Conservation (phyloP, 2,888 invertebrate genomes). For the Machimus atricapillus region DNA sequence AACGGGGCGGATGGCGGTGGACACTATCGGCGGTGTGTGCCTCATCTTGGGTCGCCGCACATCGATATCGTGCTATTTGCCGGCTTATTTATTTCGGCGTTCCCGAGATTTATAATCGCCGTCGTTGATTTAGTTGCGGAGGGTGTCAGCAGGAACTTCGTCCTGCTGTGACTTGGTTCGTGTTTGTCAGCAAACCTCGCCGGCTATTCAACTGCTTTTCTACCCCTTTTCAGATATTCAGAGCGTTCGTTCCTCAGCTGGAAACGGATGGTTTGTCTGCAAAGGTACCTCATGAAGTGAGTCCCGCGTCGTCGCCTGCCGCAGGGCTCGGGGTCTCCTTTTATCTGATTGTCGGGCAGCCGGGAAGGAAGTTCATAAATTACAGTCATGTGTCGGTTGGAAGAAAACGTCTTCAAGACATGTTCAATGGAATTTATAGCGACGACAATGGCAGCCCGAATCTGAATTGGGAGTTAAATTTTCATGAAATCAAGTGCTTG, state of each 20-base stretch:
- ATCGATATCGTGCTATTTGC: constrained; percentile 38
- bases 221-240: constrained; percentile 6
- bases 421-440: constrained; percentile 46
- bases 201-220: neutral
- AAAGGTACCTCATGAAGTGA: neutral
- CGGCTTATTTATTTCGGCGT: constrained; percentile 45
- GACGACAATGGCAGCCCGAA: constrained; percentile 44
- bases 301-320: neutral
- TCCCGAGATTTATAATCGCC: constrained; percentile 46
- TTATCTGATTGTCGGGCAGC: constrained; percentile 45
- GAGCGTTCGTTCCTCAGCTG: neutral
- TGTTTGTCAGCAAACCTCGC: constrained; percentile 37
- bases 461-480: constrained; percentile 43
- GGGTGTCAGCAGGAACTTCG: constrained; percentile 47
- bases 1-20: constrained; percentile 20
- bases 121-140: constrained; percentile 46
- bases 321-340: constrained; percentile 30
- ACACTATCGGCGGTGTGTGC: constrained; percentile 24
- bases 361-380: constrained; percentile 48
- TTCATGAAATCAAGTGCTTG: constrained; percentile 39
- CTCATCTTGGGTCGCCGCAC: constrained; percentile 26
- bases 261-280: constrained; percentile 13
- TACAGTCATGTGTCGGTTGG: constrained; percentile 44
- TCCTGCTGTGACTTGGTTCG: constrained; percentile 45
- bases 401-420: constrained; percentile 42